Percentiles rank a stretch among this genome's conserved stretches.
Evolutionary conservation across 2,113 vertebrate genomes (phyloP).

Genomic region (Sinocyclocheilus anshuiensis): DNA sequence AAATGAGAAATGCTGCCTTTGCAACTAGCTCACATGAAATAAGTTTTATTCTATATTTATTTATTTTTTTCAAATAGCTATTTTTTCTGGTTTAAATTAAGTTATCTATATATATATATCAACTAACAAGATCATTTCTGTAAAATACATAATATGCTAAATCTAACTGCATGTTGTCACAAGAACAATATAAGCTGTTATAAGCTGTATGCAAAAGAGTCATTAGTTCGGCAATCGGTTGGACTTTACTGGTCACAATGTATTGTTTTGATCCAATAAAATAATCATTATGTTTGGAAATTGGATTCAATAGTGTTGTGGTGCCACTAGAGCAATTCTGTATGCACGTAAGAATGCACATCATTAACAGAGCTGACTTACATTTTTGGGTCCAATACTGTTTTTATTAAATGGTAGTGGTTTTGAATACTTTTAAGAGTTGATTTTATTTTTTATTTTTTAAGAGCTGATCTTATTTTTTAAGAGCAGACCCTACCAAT

Average conservation of each 20-base stretch:
- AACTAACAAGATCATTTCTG: background rate
- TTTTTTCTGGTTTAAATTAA: background rate
- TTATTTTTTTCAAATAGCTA: background rate
- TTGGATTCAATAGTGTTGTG: background rate
- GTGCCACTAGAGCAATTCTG: background rate
- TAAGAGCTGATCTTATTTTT: too few relatives aligned
- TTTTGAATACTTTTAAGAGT: background rate
- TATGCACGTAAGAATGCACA: background rate
- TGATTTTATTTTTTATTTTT: too few relatives aligned
- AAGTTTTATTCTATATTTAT: too few relatives aligned
- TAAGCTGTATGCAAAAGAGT: background rate
- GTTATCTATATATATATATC: background rate
- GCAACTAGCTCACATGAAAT: background rate
- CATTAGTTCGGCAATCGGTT: background rate
- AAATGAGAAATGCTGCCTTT: background rate
- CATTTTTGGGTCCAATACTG: background rate
- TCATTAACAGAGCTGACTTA: background rate
- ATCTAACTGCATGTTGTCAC: background rate
- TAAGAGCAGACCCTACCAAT: too few relatives aligned
- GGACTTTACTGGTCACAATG: background rate
- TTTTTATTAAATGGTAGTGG: background rate
- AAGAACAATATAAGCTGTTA: background rate
- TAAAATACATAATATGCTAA: background rate
- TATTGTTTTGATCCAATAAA: background rate
- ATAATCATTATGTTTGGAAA: background rate